Conservation (phyloP, 1,140 invertebrate genomes). For the Arctopsyche grandis region DNA sequence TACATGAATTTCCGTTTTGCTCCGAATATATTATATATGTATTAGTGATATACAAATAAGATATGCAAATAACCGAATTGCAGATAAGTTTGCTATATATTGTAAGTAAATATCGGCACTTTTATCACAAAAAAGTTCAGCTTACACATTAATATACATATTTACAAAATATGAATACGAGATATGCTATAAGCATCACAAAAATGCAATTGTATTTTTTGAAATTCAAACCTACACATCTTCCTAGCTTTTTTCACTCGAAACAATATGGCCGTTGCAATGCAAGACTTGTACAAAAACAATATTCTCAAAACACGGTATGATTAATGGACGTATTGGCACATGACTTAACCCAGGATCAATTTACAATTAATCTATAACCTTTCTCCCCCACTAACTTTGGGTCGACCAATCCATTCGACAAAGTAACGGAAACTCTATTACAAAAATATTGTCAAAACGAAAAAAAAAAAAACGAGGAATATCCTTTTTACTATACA, state of each 20-base stretch:
- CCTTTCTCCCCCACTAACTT: background rate
- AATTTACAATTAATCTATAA: too few relatives aligned
- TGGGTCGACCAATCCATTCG: background rate
- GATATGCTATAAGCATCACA: too few relatives aligned
- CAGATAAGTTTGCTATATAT: background rate
- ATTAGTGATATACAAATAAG: too few relatives aligned
- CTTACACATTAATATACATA: slow-evolving; percentile 3
- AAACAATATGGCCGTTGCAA: too few relatives aligned
- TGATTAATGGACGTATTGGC: background rate
- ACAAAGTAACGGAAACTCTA: background rate
- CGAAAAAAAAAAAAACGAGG: too few relatives aligned
- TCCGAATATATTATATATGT: too few relatives aligned
- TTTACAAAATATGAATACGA: background rate
- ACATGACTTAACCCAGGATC: background rate
- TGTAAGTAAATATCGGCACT: background rate
- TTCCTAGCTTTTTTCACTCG: too few relatives aligned
- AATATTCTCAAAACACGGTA: background rate
- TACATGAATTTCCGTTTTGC: too few relatives aligned
- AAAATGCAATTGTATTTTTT: too few relatives aligned
- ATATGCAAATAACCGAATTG: too few relatives aligned
- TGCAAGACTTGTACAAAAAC: too few relatives aligned
- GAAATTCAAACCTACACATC: too few relatives aligned
- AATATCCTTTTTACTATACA: background rate
- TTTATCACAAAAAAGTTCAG: slow-evolving; percentile 7
- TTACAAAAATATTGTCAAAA: background rate